Evolutionary conservation across 2,113 vertebrate genomes (phyloP), one percentile per base, ranked within the genome.

Genomic region (Passer montanus): DNA sequence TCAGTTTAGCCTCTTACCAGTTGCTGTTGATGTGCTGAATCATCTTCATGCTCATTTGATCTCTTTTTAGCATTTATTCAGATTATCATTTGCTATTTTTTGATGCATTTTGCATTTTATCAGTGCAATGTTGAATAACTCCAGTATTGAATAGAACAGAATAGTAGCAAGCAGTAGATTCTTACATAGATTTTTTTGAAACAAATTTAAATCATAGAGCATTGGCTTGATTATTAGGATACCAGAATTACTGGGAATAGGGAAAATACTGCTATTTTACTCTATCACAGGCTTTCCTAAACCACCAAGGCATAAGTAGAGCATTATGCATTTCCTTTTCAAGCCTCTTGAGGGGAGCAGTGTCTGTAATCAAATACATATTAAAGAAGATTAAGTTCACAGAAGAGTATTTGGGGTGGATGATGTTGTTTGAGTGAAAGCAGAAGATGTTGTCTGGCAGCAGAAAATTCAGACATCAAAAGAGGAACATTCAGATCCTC

Each of bases 341-440:
- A 83, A 69, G 63, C 86, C 72, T 95, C 83, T 92, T 88, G 86
- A 92, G 86, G 93, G 93, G 67, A 94, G 72, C 76, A 88, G 63
- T 88, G 62, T 69, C 83, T 82, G 31, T 83, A 62, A 44, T 67
- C 39, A n/a, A 19, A 35, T 16, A 37, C 41, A 7, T 73, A 47
- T 60, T 64, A 47, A 78, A 75, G 47, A 62, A 53, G 12, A 47
- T 72, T 22, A 33, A 37, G 15, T 84, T 63, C 91, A 22, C 47
- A 63, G 37, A 59, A 37, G 35, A 59, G 21, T 67, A 27, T 75
- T 87, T 79, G 58, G n/a, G 27, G 2, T 44, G 85, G 62, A 21
- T 60, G 53, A 52, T 68, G 22, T 30, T 15, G 12, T 58, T n/a
- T 68, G 17, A 68, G 62, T 31, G 37, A 72, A 87, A n/a, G 50